Base-by-base conservation (phyloP, 2,797 vertebrate species). In the Periophthalmus magnuspinnatus region DNA sequence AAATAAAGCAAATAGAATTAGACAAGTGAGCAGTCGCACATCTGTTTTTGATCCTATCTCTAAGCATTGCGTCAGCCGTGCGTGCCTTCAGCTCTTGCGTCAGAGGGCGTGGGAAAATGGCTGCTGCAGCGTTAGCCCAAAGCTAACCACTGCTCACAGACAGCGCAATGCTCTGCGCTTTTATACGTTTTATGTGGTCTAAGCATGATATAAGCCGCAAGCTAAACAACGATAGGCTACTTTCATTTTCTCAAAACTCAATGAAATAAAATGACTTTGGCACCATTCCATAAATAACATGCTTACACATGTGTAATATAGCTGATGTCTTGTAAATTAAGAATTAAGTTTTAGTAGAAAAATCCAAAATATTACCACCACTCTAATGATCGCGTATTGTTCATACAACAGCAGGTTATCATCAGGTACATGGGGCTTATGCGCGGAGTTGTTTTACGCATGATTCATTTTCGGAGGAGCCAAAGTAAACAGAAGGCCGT, bases 21-120 rank as follows among this genome's bases (percentile, higher is more conserved):
- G 48, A 50, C 17, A 19, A n/a, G 48, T 5, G 47, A 55, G 41
- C 38, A 11, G 50, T 2, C 21, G 67, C 13, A 67, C 73, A 52
- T 85, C 74, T 0, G 5, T 33, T 70, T 63, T 62, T 75, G 50
- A 17, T 28, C 38, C 54, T 21, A 65, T 78, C 71, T 80, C 9
- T 32, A 69, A 48, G 22, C 2, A 8, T 65, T 66, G 50, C 62
- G 6, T 17, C 59, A 73, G 41, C 24, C 72, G 75, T 69, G 84
- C 79, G 70, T 75, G 78, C 60, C 52, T 41, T 52, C 55, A 22
- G 22, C 68, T 56, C 65, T 5, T 36, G 71, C 75, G 80, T 75
- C 69, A 80, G 21, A 67, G 59, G 62, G 76, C 68, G 70, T 48
- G 50, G 21, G 50, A 11, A 62, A 38, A 7, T 24, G 21, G 34